Base-by-base conservation (phyloP, 2,888 invertebrate genomes). In the Proisotoma minuta region DNA sequence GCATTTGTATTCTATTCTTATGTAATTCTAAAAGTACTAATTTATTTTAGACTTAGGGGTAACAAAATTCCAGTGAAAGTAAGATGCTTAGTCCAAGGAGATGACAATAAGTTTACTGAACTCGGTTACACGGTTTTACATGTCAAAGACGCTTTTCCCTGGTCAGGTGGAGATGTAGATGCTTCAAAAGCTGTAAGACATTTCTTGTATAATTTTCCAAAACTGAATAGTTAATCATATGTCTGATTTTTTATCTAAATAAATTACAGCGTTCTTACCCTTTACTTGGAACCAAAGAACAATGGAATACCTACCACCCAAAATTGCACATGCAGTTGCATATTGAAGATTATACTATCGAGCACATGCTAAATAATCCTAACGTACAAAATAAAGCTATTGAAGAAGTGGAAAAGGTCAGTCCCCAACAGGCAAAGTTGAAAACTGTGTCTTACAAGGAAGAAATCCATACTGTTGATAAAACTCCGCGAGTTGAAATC, bases 61-160 rank as follows among this genome's bases (percentile, higher is more conserved):
- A 65, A 65, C 26, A 49, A 59, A 27, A 57, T 53, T 23, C 57
- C 51, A 2, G 57, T 68, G 5, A 57, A 62, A 47, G 68, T 65
- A 2, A 26, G 58, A 0, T 68, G 68, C 27, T 5, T 60, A 2
- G 18, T 63, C 4, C 20, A 50, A 1, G 52, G 52, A 39, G 62
- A 63, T 24, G 50, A 43, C 24, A 20, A 4, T 3, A 49, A 57
- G 3, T 15, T 4, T 22, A 56, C 28, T 18, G 65, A 61, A 40
- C 12, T 68, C 20, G 68, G 68, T 8, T 65, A 68, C 29, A 59
- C 62, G 8, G 57, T 68, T 8, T 28, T 68, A 3, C 60, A 68
- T 48, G 65, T 68, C 1, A 65, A 63, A 27, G 68, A 68, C 47
- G 68, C 68, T 5, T 63, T 65, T 15, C 39, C 48, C 1, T 29